phyloP scores from a whole-genome alignment of 2,113 vertebrate species.

The Aptenodytes patagonicus region DNA sequence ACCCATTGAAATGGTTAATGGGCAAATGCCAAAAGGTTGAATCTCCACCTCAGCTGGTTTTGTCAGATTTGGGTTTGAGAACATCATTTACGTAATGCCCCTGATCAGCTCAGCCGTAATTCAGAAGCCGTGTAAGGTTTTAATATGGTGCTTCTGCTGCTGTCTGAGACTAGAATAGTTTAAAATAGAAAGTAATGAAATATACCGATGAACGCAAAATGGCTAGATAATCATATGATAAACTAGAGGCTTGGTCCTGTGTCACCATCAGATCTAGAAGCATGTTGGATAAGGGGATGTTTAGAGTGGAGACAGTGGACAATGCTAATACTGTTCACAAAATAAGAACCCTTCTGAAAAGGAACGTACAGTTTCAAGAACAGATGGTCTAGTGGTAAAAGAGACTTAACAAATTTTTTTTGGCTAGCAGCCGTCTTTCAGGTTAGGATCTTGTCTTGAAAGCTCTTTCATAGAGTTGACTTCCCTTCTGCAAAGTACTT shows the following conservation, averaged over 20 bases:
- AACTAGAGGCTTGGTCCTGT: neutral
- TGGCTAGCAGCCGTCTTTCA: conserved; percentile 27
- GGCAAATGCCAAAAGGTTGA: neutral
- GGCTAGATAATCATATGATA: neutral
- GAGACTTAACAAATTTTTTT: conserved; percentile 19
- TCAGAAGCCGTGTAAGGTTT: neutral
- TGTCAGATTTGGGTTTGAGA: neutral
- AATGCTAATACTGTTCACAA: conserved; percentile 3
- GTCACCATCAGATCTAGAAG: neutral
- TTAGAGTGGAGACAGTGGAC: neutral
- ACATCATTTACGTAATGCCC: neutral
- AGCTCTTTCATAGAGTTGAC: neutral
- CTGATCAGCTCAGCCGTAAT: neutral
- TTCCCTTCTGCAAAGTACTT: neutral
- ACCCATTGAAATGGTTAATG: neutral
- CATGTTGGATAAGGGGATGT: neutral
- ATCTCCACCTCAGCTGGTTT: neutral
- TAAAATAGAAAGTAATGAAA: neutral
- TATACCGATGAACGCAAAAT: neutral
- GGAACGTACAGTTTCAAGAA: neutral
- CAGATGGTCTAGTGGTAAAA: conserved; percentile 35
- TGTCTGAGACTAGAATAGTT: neutral
- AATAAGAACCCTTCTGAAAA: conserved; percentile 31
- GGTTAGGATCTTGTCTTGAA: conserved; percentile 40
- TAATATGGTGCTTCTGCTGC: neutral